Evolutionary conservation across 2,113 vertebrate genomes (phyloP), one percentile per base, ranked within the genome.

Genomic region (Brachypteracias leptosomus): DNA sequence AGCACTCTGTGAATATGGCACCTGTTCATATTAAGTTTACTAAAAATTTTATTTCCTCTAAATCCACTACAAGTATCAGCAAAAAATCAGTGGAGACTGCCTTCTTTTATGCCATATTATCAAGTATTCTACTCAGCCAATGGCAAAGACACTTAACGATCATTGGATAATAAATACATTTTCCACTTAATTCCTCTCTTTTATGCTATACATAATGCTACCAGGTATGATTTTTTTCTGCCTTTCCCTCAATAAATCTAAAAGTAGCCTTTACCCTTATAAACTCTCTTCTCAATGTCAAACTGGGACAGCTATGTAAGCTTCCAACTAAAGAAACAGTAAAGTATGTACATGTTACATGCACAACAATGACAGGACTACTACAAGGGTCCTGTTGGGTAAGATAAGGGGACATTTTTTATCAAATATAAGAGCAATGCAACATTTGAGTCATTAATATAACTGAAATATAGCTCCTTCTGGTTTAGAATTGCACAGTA

Each of bases 381-480:
- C 5, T 55, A n/a, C 4, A 67, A 52, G 17, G 6, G 4, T 51
- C 8, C 12, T 44, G 36, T 38, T 2, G 0, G 21, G 3, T 11
- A 78, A 51, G 10, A 61, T 40, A 76, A 79, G 13, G 5, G 18
- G 10, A 8, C 3, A 58, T 36, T 38, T 83, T 71, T 58, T 66
- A 54, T 42, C 19, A 63, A 46, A 59, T 25, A 18, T 68, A 17
- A 51, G 8, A 20, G 12, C 3, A 68, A 47, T 40, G 18, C 7
- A 57, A 13, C 49, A 38, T 83, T 40, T 81, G 22, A 76, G 8
- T 42, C 35, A 42, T 31, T 17, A 76, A 11, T 35, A 16, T 11
- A 70, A 86, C 28, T 49, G 31, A 20, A 52, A 31, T 8, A 49
- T 16, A 38, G 8, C 1, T 66, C 24, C 0, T 89, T 36, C 11